Conservation (phyloP, 2,888 invertebrate species). For the Odontomyia ornata region DNA sequence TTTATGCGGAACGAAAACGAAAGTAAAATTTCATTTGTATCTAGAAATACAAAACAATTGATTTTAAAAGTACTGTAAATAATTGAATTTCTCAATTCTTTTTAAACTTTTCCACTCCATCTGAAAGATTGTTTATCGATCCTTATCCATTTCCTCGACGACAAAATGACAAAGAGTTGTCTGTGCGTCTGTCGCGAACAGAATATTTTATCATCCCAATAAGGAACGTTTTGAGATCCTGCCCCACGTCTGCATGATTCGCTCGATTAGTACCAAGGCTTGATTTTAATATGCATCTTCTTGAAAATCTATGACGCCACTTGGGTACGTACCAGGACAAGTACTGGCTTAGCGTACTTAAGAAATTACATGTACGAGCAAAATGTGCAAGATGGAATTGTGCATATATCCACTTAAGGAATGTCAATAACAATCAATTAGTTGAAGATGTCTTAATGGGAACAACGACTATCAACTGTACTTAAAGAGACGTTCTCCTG, state of each 20-base stretch:
- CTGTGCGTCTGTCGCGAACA: too few species aligned
- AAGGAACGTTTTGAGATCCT: neutral
- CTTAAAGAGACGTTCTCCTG: neutral
- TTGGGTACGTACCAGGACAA: neutral
- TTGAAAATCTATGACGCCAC: neutral
- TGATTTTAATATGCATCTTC: slow-evolving; percentile 15
- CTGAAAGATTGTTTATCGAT: neutral
- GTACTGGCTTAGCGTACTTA: neutral
- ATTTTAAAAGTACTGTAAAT: neutral
- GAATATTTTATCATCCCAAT: neutral
- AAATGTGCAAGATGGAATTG: neutral
- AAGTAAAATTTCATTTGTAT: neutral
- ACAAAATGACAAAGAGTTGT: neutral
- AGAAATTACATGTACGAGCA: neutral
- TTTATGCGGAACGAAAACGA: slow-evolving; percentile 20
- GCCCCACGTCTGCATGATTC: too few species aligned
- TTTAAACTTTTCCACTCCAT: neutral
- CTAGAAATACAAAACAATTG: too few species aligned
- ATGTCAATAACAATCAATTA: slow-evolving; percentile 21
- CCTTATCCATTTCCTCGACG: neutral
- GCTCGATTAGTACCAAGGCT: neutral
- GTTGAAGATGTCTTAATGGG: neutral
- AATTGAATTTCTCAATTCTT: neutral
- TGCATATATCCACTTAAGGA: neutral
- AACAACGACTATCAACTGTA: neutral